phyloP scores from a whole-genome alignment of 2,797 vertebrate species.

The Scolopax bukidnonensis region DNA sequence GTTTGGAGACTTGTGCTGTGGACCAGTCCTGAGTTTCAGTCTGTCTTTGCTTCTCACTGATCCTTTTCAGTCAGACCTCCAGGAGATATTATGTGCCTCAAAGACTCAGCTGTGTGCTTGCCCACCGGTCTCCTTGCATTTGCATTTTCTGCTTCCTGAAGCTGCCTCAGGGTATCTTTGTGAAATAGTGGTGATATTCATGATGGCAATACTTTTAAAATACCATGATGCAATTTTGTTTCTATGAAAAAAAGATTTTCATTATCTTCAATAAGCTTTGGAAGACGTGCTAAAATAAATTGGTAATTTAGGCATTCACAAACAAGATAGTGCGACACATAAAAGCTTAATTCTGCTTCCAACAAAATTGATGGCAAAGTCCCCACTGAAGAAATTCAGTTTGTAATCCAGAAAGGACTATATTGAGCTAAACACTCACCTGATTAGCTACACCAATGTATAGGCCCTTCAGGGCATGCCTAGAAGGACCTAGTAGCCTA shows the following conservation, averaged over 20 bases:
- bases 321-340: neutral
- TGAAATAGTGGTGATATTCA: neutral
- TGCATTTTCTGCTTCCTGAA: neutral
- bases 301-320: neutral
- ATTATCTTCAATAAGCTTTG: neutral
- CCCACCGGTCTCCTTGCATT: neutral
- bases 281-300: neutral
- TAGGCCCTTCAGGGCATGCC: neutral
- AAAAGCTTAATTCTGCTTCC: neutral
- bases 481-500: neutral
- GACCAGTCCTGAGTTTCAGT: neutral
- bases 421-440: neutral
- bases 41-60: neutral
- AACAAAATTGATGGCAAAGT: neutral
- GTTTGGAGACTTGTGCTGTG: neutral
- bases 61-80: neutral
- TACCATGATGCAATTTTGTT: rapidly evolving
- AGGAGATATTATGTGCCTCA: neutral
- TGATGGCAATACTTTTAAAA: neutral
- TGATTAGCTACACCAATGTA: neutral
- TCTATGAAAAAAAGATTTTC: neutral
- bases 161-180: neutral
- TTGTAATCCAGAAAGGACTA: neutral
- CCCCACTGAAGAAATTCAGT: neutral
- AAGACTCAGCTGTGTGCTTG: neutral